Evolutionary conservation across 2,797 vertebrate genomes (phyloP), one percentile per base, ranked within the genome.

Genomic region (Oryzias sinensis): DNA sequence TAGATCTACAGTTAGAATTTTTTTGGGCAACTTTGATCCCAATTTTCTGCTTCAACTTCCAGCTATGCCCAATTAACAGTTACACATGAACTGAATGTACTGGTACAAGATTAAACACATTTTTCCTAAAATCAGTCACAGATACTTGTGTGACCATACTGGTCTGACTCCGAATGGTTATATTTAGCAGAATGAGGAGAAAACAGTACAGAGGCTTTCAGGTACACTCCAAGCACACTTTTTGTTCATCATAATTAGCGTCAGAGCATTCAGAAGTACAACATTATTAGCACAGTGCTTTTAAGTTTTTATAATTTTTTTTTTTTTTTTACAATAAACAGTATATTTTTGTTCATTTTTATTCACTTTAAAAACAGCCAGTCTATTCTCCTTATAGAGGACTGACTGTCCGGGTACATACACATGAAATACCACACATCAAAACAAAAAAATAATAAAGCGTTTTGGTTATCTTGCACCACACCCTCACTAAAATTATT

Each of bases 311-410:
- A 22, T 22, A 22, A 3, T 2, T 37, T 18, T 82, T 57, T 69
- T 85, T 61, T n/a, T n/a, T n/a, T 70, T 56, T 73, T 79, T 88
- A 90, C 89, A 87, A 84, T 82, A 86, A 90, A 92, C 89, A 89
- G 87, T 86, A 86, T 78, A 85, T 84, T 82, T 82, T 78, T 22
- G 2, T 77, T 5, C 53, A 77, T 82, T 85, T 85, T 82, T 81
- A 78, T 71, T 74, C 41, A 43, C 86, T 89, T 88, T 76, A 87
- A 93, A 93, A 93, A 92, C 92, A 93, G 87, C 88, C 82, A 88
- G 82, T 82, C 87, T 89, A 84, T 89, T 88, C 76, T 90, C 83
- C 86, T 82, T 81, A 74, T 72, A 77, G 71, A 81, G 84, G 78
- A 89, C 79, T 68, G 80, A 87, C 80, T 72, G 68, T 88, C 80